Evolutionary conservation across 1,140 invertebrate genomes (phyloP).

Genomic region (Bacillus rossius): DNA sequence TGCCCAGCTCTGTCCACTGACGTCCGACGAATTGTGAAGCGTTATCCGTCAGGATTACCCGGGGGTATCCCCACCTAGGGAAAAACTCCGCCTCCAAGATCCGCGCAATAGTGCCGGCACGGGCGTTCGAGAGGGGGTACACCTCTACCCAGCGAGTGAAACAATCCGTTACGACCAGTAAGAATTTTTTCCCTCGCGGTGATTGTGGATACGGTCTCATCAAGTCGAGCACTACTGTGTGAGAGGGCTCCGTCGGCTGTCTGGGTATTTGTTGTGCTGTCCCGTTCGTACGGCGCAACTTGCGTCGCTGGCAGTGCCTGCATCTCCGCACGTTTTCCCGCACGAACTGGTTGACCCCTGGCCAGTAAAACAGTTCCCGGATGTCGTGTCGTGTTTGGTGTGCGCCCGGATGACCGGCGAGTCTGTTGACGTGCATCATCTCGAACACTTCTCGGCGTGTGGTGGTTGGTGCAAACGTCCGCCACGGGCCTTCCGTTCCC

Average conservation of each 20-base stretch:
- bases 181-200: constrained; percentile 8
- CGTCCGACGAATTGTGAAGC: constrained; percentile 23
- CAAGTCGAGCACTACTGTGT: constrained; percentile 19
- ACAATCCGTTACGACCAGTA: constrained; percentile 24
- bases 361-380: constrained; percentile 16
- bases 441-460: constrained; percentile 1
- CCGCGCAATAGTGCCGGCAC: constrained; percentile 12
- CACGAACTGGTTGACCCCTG: too few species aligned
- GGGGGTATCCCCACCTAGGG: constrained; percentile 25
- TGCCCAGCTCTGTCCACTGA: constrained; percentile 6
- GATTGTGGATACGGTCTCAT: constrained; percentile 24
- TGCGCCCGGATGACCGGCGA: constrained; percentile 21
- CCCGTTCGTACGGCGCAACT: constrained; percentile 8
- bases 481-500: too few species aligned
- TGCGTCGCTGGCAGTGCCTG: constrained; percentile 4
- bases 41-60: constrained; percentile 27
- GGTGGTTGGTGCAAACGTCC: constrained; percentile 5
- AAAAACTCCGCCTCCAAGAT: constrained; percentile 27
- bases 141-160: constrained; percentile 26
- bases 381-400: constrained; percentile 21
- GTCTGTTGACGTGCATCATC: constrained; percentile 16
- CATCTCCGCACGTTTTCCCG: constrained; percentile 14
- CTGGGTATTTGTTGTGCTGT: constrained; percentile 1
- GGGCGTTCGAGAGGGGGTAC: constrained; percentile 17
- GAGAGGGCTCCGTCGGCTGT: constrained; percentile 10